A percentile compares a stretch with the other conserved stretches of the same genome.
phyloP scores from a whole-genome alignment of 2,113 vertebrate genomes.

The Atlantisia rogersi region DNA sequence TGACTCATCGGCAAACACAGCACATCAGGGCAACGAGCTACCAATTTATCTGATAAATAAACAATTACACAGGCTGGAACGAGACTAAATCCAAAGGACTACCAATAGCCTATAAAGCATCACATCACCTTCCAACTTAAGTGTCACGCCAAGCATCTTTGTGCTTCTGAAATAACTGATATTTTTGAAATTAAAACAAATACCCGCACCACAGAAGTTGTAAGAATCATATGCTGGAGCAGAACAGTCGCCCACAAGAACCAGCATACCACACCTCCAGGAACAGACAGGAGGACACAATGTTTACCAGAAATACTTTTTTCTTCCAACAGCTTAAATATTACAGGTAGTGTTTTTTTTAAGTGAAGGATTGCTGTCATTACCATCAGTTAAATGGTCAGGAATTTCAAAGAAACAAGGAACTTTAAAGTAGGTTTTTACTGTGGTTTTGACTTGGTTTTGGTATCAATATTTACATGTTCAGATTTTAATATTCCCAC shows the following conservation, averaged over 20 bases:
- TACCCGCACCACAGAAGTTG: fast-evolving
- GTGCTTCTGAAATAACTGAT: not conserved
- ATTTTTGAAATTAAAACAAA: not conserved
- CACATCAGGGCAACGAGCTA: not conserved
- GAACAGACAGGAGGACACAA: fast-evolving
- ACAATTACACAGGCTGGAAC: not conserved
- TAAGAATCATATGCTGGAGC: not conserved
- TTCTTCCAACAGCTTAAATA: not conserved
- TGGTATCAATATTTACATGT: not conserved
- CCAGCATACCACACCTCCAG: not conserved
- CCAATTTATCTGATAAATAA: not conserved
- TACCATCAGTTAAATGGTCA: not conserved
- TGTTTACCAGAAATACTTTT: not conserved
- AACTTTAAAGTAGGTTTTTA: not conserved
- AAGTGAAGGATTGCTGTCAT: not conserved
- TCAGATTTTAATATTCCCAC: not conserved
- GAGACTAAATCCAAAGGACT: not conserved
- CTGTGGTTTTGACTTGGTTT: not conserved
- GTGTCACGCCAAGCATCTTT: not conserved
- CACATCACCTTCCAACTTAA: not conserved
- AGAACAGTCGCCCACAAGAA: not conserved
- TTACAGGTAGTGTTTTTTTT: not conserved
- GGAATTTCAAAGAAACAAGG: not conserved
- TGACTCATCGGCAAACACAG: not conserved
- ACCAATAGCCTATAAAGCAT: not conserved